Evolutionary conservation across 2,113 vertebrate species (phyloP).

Genomic region (Bos javanicus): DNA sequence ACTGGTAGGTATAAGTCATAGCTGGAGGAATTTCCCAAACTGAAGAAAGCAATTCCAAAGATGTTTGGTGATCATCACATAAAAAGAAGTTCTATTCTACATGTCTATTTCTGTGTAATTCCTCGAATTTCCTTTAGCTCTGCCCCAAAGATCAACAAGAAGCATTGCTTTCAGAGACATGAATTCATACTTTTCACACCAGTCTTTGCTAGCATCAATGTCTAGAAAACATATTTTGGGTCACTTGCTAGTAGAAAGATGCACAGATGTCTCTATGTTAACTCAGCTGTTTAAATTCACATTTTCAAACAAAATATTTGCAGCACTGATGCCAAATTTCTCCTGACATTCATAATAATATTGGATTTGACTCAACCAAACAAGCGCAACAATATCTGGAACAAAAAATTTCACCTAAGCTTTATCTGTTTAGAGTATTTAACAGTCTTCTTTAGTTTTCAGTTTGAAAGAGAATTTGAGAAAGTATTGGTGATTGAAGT

Average conservation of each 20-base stretch:
- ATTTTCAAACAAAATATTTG: conserved; percentile 58
- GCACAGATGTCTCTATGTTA: conserved; percentile 45
- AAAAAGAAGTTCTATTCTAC: neutral
- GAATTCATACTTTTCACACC: neutral
- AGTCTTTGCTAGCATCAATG: neutral
- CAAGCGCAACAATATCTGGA: neutral
- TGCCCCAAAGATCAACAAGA: neutral
- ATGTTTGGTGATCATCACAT: neutral
- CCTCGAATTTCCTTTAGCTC: neutral
- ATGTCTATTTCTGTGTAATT: neutral
- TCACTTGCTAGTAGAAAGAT: neutral
- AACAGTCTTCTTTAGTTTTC: neutral
- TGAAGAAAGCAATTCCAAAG: neutral
- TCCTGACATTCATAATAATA: conserved; percentile 39
- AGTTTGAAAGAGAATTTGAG: conserved; percentile 30
- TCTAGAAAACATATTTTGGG: neutral
- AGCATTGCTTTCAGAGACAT: neutral
- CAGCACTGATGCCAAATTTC: conserved; percentile 22
- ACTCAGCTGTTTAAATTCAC: conserved; percentile 57
- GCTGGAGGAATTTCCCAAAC: neutral
- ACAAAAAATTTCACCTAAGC: conserved; percentile 7
- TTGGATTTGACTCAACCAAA: conserved; percentile 34
- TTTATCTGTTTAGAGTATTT: neutral
- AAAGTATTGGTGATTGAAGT: conserved; percentile 44
- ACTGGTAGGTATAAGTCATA: neutral